Conservation (phyloP, 2,888 invertebrate genomes). For the Folsomia manolachei region DNA sequence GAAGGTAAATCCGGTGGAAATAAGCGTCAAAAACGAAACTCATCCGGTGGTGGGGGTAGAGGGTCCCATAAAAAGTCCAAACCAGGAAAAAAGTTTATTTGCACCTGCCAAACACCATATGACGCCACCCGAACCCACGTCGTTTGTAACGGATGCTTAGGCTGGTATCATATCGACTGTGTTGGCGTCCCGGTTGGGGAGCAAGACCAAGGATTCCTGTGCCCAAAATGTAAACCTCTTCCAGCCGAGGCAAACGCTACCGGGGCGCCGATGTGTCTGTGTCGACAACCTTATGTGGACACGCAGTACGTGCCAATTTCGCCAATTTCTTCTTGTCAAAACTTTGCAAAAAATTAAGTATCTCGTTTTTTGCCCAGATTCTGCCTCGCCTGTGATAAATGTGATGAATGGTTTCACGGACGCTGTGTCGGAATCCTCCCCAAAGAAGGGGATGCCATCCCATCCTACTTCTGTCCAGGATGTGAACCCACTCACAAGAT, state of each 20-base stretch:
- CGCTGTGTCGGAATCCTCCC: slow-evolving; percentile 92
- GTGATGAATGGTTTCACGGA: slow-evolving; percentile 99
- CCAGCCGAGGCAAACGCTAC: too few species aligned
- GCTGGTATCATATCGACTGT: slow-evolving; percentile 98
- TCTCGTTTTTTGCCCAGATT: slow-evolving; percentile 72
- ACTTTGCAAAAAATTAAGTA: background rate
- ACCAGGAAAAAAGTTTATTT: slow-evolving; percentile 69
- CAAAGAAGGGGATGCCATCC: slow-evolving; percentile 89
- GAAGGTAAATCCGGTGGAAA: slow-evolving; percentile 13
- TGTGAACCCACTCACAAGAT: slow-evolving; percentile 87
- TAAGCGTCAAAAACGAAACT: slow-evolving; percentile 16
- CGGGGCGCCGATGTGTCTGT: slow-evolving; percentile 96
- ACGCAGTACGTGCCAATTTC: slow-evolving; percentile 72
- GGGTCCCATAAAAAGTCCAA: slow-evolving; percentile 33
- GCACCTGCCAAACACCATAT: slow-evolving; percentile 89
- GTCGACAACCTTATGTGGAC: slow-evolving; percentile 94
- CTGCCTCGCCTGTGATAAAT: slow-evolving; percentile 97
- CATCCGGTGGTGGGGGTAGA: slow-evolving; percentile 18
- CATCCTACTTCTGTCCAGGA: slow-evolving; percentile 93
- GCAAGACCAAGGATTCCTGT: too few species aligned
- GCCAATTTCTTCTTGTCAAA: slow-evolving; percentile 2
- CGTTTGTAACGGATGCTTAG: slow-evolving; percentile 94
- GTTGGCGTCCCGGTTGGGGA: slow-evolving; percentile 89
- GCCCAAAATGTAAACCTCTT: too few species aligned
- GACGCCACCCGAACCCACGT: slow-evolving; percentile 92